These are phyloP conservation scores for Sula dactylatra DNA, from an alignment of 2,113 vertebrate genomes.

Conservation along the genomic window DNA sequence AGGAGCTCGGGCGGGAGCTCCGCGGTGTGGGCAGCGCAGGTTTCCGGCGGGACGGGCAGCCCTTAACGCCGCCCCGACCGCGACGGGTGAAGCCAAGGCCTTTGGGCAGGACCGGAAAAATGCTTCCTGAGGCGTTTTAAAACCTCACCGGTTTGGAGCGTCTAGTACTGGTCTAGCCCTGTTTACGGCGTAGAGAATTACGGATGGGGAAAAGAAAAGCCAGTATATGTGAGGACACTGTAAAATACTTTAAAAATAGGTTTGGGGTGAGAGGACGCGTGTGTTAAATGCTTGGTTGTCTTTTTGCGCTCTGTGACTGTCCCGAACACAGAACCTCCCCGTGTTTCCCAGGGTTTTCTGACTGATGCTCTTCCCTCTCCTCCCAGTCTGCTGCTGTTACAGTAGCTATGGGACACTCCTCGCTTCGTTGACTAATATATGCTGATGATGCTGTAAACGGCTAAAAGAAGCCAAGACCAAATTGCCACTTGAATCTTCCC, in stretches of 20 bases:
- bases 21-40: too few relatives aligned
- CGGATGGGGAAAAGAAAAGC: neutral
- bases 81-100: rapidly evolving
- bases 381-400: neutral
- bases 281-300: neutral
- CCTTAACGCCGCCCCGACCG: too few relatives aligned
- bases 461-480: neutral
- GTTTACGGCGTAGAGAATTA: rapidly evolving
- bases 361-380: rapidly evolving
- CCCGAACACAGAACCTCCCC: rapidly evolving
- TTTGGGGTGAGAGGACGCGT: rapidly evolving
- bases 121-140: rapidly evolving
- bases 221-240: rapidly evolving
- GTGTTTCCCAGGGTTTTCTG: neutral
- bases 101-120: rapidly evolving
- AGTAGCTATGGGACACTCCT: rapidly evolving
- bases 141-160: rapidly evolving
- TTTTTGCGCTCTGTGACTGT: rapidly evolving
- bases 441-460: rapidly evolving
- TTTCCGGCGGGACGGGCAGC: too few relatives aligned
- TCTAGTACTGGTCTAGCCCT: rapidly evolving
- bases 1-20: too few relatives aligned
- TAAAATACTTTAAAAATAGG: neutral
- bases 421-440: rapidly evolving
- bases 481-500: neutral